Evolutionary conservation across 2,113 vertebrate species (phyloP).

Genomic region (Archilochus colubris): DNA sequence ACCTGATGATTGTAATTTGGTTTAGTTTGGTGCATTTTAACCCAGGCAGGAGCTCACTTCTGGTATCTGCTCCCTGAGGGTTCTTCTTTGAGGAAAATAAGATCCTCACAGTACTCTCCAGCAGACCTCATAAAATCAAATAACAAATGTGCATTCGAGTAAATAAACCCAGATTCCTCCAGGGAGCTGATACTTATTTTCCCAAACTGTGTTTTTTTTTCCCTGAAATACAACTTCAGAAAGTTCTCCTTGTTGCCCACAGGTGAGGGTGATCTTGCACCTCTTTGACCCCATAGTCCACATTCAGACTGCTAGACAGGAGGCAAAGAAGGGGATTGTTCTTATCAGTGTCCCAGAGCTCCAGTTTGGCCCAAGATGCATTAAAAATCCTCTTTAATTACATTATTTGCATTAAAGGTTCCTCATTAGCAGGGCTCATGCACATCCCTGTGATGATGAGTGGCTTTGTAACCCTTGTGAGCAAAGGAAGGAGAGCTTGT

Average conservation of each 20-base stretch:
- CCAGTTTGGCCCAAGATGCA: background rate
- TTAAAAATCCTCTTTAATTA: background rate
- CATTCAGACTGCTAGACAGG: background rate
- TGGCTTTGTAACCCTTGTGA: background rate
- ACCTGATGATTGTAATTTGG: background rate
- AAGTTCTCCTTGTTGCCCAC: background rate
- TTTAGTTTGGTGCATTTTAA: background rate
- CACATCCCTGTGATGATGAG: background rate
- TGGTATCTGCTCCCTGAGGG: background rate
- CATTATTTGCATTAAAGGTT: too few species aligned
- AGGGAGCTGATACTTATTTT: background rate
- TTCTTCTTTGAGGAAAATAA: background rate
- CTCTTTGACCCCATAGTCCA: accelerated
- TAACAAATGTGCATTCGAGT: background rate
- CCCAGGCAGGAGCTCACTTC: background rate
- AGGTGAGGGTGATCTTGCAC: too few species aligned
- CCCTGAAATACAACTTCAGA: background rate
- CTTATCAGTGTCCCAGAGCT: background rate
- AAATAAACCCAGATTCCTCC: background rate
- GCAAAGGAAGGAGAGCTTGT: background rate
- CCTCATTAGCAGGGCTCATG: too few species aligned
- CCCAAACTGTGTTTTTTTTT: background rate
- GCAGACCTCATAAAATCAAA: background rate
- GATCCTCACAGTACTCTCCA: background rate
- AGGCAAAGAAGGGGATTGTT: background rate